phyloP scores from a whole-genome alignment of 2,888 invertebrate genomes.

The Epistrophella euchroma region DNA sequence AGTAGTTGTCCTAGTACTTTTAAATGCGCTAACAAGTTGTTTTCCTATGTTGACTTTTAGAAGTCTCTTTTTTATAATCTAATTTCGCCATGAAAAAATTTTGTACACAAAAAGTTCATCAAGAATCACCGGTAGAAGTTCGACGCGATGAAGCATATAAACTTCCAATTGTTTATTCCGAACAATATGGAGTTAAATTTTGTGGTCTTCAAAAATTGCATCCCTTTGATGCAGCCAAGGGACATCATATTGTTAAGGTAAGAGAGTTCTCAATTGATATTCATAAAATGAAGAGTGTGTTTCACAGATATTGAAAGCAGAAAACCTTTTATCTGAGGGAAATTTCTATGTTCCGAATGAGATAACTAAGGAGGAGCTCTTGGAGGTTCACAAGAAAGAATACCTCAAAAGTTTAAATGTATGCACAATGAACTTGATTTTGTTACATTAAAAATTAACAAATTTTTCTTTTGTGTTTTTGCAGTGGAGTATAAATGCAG shows the following conservation, averaged over 20 bases:
- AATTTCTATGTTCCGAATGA: constrained; percentile 88
- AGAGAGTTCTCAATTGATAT: not conserved
- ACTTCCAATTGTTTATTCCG: constrained; percentile 92
- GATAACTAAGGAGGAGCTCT: constrained; percentile 89
- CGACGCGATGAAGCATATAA: constrained; percentile 79
- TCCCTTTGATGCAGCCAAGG: constrained; percentile 95
- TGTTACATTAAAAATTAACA: not conserved
- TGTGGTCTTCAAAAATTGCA: constrained; percentile 93
- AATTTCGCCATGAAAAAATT: constrained; percentile 54
- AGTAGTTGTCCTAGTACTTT: not conserved
- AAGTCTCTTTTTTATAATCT: not conserved
- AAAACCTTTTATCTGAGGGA: constrained; percentile 86
- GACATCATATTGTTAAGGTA: constrained; percentile 90
- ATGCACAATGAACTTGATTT: constrained; percentile 48
- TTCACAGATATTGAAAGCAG: constrained; percentile 86
- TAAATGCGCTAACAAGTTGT: constrained; percentile 16
- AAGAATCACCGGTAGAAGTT: constrained; percentile 43
- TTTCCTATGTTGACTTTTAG: not conserved
- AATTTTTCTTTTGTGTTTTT: constrained; percentile 79
- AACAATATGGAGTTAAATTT: constrained; percentile 92
- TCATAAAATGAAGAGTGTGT: not conserved
- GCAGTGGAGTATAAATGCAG: constrained; percentile 92
- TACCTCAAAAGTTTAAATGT: constrained; percentile 91
- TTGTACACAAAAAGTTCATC: constrained; percentile 65
- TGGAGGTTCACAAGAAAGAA: constrained; percentile 89